phyloP scores from a whole-genome alignment of 2,113 vertebrate species.

The Eonycteris spelaea region DNA sequence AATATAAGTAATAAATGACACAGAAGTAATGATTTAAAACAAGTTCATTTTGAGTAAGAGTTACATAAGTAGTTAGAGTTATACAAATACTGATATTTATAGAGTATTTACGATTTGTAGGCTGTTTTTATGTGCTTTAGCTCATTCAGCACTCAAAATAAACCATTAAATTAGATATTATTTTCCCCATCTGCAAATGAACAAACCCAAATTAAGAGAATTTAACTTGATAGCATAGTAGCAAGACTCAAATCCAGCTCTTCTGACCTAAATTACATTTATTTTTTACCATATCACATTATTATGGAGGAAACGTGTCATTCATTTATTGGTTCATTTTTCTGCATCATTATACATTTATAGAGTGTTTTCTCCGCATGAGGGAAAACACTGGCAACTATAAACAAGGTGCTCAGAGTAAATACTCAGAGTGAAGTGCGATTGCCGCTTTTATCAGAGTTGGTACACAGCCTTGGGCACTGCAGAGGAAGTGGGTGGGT shows the following conservation, averaged over 20 bases:
- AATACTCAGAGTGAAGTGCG: too few relatives aligned
- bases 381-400: too few relatives aligned
- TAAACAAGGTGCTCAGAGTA: not conserved
- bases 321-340: not conserved
- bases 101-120: not conserved
- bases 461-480: accelerated
- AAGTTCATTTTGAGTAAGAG: not conserved
- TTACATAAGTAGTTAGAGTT: not conserved
- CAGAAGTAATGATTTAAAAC: not conserved
- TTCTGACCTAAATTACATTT: not conserved
- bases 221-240: not conserved
- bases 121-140: not conserved
- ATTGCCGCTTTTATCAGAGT: not conserved
- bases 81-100: not conserved
- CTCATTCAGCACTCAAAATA: not conserved
- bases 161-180: not conserved
- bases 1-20: not conserved
- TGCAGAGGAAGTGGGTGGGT: not conserved
- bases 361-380: not conserved
- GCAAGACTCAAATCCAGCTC: not conserved
- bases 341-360: not conserved
- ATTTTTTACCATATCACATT: not conserved
- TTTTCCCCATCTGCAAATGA: not conserved
- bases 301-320: not conserved
- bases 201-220: not conserved